Base-by-base conservation (phyloP, 1,140 invertebrate genomes). In the Rhizoglyphus robini region DNA sequence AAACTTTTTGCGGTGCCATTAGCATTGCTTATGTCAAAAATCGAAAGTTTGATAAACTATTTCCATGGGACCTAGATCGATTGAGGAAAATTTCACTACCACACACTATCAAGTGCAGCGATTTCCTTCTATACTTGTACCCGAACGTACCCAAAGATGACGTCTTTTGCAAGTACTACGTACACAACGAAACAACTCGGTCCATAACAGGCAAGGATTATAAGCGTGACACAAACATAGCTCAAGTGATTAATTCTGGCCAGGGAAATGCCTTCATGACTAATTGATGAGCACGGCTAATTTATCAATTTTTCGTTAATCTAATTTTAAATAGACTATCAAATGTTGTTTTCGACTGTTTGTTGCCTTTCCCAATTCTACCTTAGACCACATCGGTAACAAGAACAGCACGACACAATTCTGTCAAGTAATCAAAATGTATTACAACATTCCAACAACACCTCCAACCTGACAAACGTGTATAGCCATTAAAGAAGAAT, bases 11-110 rank as follows among this genome's bases (percentile, higher is more conserved):
- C 8, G 76, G 76, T 5, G 76, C 76, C 8, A 75, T 77, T 46
- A 76, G 73, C 3, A 76, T 77, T 57, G 75, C 75, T n/a, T 77
- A 75, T 73, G 71, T 75, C 30, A 72, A 59, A 29, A 30, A 65
- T 20, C n/a, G 59, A 32, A n/a, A 62, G n/a, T 46, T 65, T 20
- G 27, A 31, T 20, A 65, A 34, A 32, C 54, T 65, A n/a, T 61
- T 41, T 4, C 76, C 76, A 2, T 77, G 73, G 65, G 72, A 70
- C 11, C 68, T 71, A 8, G 73, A 72, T 66, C 75, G 76, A 48
- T 75, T 77, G 62, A 46, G 60, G 13, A 76, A 76, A 25, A 71
- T 75, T 11, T 68, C 70, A 27, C 67, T 77, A 11, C 72, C 74
- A 11, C 75, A 77, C 61, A 68, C 75, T 18, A 74, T 77, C 41